Evolutionary conservation across 2,797 vertebrate genomes (phyloP).

Genomic region (Falco rusticolus): DNA sequence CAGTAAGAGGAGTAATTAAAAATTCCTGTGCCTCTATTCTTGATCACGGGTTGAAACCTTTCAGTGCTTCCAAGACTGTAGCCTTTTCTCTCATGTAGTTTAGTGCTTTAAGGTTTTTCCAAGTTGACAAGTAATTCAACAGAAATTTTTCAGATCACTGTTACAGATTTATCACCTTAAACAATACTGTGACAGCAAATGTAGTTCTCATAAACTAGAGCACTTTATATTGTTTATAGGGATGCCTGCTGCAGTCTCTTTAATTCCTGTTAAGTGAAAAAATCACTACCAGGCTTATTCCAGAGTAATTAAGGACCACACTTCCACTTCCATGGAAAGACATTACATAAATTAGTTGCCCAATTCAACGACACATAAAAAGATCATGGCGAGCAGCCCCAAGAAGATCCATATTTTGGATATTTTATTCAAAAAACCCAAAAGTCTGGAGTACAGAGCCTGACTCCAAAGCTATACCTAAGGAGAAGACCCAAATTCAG

Average conservation of each 20-base stretch:
- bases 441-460: not conserved
- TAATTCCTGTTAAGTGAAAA: not conserved
- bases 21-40: not conserved
- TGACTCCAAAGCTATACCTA: not conserved
- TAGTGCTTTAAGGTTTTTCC: not conserved
- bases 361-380: not conserved
- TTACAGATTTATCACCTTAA: not conserved
- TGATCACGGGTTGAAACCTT: not conserved
- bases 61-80: not conserved
- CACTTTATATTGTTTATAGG: not conserved
- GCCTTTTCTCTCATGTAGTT: not conserved
- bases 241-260: not conserved
- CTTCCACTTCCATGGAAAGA: not conserved
- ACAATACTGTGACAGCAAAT: not conserved
- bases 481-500: not conserved
- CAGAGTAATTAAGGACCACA: not conserved
- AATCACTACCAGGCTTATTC: not conserved
- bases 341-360: not conserved
- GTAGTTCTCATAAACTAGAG: not conserved
- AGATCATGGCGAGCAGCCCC: not conserved
- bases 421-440: not conserved
- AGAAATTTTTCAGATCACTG: not conserved
- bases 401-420: not conserved
- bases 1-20: not conserved
- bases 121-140: not conserved